A percentile compares a stretch with the other conserved stretches of the same genome.
phyloP scores from a whole-genome alignment of 2,888 invertebrate species.

The Tachina fera region DNA sequence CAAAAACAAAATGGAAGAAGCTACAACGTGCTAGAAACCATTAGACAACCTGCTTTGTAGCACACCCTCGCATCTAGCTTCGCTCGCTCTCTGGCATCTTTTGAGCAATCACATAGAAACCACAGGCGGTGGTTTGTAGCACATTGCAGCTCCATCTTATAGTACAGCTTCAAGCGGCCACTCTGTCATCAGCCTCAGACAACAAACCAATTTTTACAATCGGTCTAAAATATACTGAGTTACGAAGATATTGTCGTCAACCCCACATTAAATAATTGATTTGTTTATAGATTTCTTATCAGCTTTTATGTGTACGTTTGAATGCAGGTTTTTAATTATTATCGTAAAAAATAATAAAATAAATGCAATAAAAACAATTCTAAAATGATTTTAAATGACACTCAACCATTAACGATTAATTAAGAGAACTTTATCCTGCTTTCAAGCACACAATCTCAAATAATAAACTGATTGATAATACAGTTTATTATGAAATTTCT shows the following conservation, averaged over 20 bases:
- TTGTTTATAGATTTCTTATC: slow-evolving; percentile 26
- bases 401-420: slow-evolving; percentile 7
- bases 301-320: neutral
- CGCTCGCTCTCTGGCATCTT: no score
- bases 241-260: neutral
- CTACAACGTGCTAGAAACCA: no score
- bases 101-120: no score
- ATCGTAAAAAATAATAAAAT: neutral
- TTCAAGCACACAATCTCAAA: neutral
- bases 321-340: slow-evolving; percentile 27
- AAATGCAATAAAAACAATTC: neutral
- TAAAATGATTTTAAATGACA: neutral
- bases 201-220: no score
- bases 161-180: no score
- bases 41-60: no score
- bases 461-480: slow-evolving; percentile 22
- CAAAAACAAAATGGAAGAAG: no score
- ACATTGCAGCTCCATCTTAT: no score
- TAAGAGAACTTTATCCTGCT: neutral
- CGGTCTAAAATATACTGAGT: no score
- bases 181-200: no score
- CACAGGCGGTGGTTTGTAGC: no score
- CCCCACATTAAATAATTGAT: neutral
- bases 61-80: no score
- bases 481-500: neutral